Conservation (phyloP, 2,888 invertebrate genomes). For the Nemurella pictetii region DNA sequence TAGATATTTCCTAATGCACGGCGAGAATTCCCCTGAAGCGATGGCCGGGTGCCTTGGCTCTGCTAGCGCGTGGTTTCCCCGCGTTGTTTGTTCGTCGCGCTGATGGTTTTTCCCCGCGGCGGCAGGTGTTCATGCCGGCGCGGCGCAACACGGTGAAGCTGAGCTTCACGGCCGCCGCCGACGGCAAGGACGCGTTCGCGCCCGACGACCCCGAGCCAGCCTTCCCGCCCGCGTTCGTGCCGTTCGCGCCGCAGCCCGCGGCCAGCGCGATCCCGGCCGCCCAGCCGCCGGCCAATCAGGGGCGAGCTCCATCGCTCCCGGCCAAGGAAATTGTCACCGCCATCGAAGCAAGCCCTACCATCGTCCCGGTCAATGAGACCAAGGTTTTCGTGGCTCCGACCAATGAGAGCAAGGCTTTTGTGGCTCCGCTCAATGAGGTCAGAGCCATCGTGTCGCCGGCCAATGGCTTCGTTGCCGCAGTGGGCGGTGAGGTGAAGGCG, state of each 20-base stretch:
- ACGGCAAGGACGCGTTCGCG: not conserved
- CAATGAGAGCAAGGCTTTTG: not conserved
- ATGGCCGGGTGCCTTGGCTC: no score
- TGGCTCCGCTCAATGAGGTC: not conserved
- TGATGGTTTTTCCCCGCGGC: no score
- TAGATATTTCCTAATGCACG: no score
- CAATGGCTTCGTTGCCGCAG: no score
- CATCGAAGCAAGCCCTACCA: no score
- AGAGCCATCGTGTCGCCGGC: not conserved
- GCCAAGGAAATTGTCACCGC: not conserved
- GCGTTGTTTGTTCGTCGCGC: no score
- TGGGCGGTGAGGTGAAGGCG: no score
- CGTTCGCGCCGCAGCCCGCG: constrained; percentile 19
- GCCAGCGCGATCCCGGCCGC: not conserved
- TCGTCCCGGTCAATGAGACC: not conserved
- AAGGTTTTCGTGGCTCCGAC: not conserved
- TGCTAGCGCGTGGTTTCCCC: no score
- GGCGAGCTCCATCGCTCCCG: not conserved
- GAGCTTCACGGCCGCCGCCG: not conserved
- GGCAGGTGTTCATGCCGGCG: not conserved
- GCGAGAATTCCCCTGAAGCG: no score
- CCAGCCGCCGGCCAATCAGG: not conserved
- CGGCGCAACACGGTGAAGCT: not conserved
- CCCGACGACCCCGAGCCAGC: not conserved
- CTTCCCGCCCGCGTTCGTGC: not conserved